Percentiles rank a stretch among this genome's conserved stretches.
phyloP scores from a whole-genome alignment of 1,140 invertebrate genomes.

The Achroia grisella region DNA sequence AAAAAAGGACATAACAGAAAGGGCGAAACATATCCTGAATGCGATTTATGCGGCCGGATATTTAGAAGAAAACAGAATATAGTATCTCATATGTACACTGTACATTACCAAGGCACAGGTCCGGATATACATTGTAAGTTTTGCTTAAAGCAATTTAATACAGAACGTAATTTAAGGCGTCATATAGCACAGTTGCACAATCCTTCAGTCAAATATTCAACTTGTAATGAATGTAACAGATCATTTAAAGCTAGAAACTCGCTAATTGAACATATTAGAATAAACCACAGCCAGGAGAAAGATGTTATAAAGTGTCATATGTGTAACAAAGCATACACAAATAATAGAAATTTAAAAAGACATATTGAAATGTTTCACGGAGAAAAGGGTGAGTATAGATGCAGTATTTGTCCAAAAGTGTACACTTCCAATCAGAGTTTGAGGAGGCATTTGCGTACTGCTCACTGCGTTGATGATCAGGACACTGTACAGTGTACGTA shows the following conservation, averaged over 20 bases:
- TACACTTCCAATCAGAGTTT: slow-evolving; percentile 51
- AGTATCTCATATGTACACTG: slow-evolving; percentile 45
- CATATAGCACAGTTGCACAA: slow-evolving; percentile 42
- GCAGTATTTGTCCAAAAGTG: slow-evolving; percentile 41
- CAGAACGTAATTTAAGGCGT: slow-evolving; percentile 40
- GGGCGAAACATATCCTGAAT: slow-evolving; percentile 40
- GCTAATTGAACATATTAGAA: slow-evolving; percentile 35
- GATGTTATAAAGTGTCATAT: slow-evolving; percentile 28
- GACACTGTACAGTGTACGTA: slow-evolving; percentile 17
- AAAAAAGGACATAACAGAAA: slow-evolving; percentile 39
- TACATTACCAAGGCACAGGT: slow-evolving; percentile 31
- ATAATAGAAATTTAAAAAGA: slow-evolving; percentile 37
- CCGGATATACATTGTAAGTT: slow-evolving; percentile 27
- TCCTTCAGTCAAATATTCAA: slow-evolving; percentile 25
- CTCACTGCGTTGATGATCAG: slow-evolving; percentile 18
- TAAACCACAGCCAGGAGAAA: slow-evolving; percentile 16
- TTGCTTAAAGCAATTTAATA: slow-evolving; percentile 42
- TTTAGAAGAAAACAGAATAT: slow-evolving; percentile 56
- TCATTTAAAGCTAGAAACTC: slow-evolving; percentile 36
- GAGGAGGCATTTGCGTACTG: slow-evolving; percentile 24
- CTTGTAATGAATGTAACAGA: slow-evolving; percentile 39
- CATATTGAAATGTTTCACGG: slow-evolving; percentile 43
- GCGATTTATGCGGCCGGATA: slow-evolving; percentile 49
- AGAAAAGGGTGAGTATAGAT: slow-evolving; percentile 32
- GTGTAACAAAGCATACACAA: slow-evolving; percentile 40